These are phyloP conservation scores for Aurelia aurita DNA, from an alignment of 30 jellyfish, hydroid and myxozoan genomes.

Conservation along the genomic window DNA sequence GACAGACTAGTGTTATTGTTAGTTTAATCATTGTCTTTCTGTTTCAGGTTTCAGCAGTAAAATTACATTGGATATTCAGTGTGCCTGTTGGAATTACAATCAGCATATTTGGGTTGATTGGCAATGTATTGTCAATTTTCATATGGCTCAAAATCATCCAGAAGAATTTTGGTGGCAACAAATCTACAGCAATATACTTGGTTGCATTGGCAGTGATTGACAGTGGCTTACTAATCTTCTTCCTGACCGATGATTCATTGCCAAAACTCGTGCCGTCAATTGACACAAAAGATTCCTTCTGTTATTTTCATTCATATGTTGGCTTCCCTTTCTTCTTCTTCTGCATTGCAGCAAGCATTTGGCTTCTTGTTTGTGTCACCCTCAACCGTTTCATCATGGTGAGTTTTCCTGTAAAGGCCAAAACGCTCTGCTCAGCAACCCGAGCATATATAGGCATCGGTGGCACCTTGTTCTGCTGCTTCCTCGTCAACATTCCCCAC, in stretches of 20 bases:
- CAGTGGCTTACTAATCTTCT: slow-evolving; percentile 69
- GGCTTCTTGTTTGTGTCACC: slow-evolving; percentile 83
- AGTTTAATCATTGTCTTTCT: too few relatives aligned
- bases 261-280: slow-evolving; percentile 37
- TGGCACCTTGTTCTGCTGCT: slow-evolving; percentile 62
- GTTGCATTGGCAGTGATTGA: slow-evolving; percentile 74
- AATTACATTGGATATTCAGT: slow-evolving; percentile 79
- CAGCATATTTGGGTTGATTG: slow-evolving; percentile 71
- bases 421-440: slow-evolving; percentile 37
- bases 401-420: slow-evolving; percentile 67
- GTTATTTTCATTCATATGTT: slow-evolving; percentile 64
- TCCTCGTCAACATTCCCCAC: slow-evolving; percentile 81
- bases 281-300: slow-evolving; percentile 11
- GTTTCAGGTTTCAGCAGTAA: slow-evolving; percentile 51
- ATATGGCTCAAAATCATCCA: slow-evolving; percentile 67
- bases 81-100: slow-evolving; percentile 82
- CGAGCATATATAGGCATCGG: slow-evolving; percentile 59
- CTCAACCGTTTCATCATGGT: slow-evolving; percentile 82
- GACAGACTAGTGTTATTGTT: too few relatives aligned
- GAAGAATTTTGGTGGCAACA: slow-evolving; percentile 62
- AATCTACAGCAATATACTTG: slow-evolving; percentile 73
- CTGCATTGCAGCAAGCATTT: slow-evolving; percentile 79
- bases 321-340: slow-evolving; percentile 87
- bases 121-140: slow-evolving; percentile 63
- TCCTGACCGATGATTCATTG: slow-evolving; percentile 58